Conservation (phyloP, 2,888 invertebrate genomes). For the Xylota sylvarum region DNA sequence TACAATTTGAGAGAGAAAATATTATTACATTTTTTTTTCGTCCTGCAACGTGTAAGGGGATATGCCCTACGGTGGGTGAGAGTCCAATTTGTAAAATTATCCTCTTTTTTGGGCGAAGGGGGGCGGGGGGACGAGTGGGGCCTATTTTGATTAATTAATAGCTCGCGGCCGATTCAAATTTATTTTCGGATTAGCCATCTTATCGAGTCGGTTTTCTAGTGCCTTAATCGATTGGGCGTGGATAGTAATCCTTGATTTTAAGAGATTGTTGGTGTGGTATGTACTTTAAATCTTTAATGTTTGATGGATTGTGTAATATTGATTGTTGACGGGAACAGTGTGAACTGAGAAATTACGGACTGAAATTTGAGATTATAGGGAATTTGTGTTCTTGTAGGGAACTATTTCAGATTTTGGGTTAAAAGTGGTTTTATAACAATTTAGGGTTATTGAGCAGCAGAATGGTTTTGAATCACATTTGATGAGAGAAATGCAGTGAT, state of each 20-base stretch:
- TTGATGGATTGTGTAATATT: neutral
- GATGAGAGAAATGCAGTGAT: no score
- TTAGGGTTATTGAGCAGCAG: no score
- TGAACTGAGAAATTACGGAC: neutral
- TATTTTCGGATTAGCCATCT: constrained; percentile 48
- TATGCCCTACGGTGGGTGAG: constrained; percentile 1
- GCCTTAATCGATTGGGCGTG: neutral
- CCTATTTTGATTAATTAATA: constrained; percentile 64
- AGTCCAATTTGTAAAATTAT: constrained; percentile 49
- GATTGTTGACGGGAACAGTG: neutral
- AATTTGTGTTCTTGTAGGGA: no score
- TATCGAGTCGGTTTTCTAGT: constrained; percentile 13
- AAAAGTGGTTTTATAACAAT: no score
- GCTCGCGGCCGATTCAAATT: constrained; percentile 54
- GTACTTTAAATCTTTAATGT: constrained; percentile 5
- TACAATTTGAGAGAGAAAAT: constrained; percentile 39
- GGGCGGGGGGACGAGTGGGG: constrained; percentile 6
- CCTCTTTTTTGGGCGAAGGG: constrained; percentile 2
- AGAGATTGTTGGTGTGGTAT: neutral
- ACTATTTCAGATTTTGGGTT: neutral
- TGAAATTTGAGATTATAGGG: neutral
- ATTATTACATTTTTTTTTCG: constrained; percentile 6
- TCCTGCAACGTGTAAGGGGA: neutral
- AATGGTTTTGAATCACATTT: no score
- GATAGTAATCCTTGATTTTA: constrained; percentile 2